Evolutionary conservation across 1,140 invertebrate genomes (phyloP), one percentile per base, ranked within the genome.

Genomic region (Saccostrea glomerata): DNA sequence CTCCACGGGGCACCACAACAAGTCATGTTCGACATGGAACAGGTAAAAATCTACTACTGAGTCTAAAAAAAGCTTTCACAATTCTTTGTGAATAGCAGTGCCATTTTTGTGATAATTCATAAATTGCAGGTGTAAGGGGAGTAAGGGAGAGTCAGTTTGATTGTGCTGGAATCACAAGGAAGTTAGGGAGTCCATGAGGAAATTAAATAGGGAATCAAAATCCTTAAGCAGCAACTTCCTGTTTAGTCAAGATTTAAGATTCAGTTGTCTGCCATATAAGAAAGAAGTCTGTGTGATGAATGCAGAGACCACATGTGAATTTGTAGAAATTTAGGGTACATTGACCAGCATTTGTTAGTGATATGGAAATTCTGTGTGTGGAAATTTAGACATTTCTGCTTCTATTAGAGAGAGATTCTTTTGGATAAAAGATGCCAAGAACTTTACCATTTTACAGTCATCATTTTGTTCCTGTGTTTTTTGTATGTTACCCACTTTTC

Each of bases 1-100:
- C 86, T 90, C n/a, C 91, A 89, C n/a, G 87, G 90, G 85, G 87
- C 86, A 54, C 92, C 92, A 47, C 91, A 92, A 66, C 88, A 92
- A 25, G 89, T 93, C 20, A 85, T 94, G 5, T 87, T 93, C 54
- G 93, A 94, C 84, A 87, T 94, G 36, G 92, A 93, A 25, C 91
- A 92, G 89, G 92, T 93, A 85, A 86, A 89, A 58, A 82, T 63
- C 23, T 20, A 7, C 66, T 56, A 15, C 17, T 30, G 2, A 77
- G 13, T 40, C 9, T 12, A 17, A 17, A 77, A 9, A 15, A 6
- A 77, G 6, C 36, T 77, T 47, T 47, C 40, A 2, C 6, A 2
- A 47, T 47, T 47, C 40, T 3, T 47, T 47, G 2, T 47, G 40
- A 47, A 47, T 47, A 47, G 6, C 40, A 47, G 5, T 47, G 6